Evolutionary conservation across 2,797 vertebrate genomes (phyloP), one percentile per base, ranked within the genome.

Genomic region (Florisuga fusca): DNA sequence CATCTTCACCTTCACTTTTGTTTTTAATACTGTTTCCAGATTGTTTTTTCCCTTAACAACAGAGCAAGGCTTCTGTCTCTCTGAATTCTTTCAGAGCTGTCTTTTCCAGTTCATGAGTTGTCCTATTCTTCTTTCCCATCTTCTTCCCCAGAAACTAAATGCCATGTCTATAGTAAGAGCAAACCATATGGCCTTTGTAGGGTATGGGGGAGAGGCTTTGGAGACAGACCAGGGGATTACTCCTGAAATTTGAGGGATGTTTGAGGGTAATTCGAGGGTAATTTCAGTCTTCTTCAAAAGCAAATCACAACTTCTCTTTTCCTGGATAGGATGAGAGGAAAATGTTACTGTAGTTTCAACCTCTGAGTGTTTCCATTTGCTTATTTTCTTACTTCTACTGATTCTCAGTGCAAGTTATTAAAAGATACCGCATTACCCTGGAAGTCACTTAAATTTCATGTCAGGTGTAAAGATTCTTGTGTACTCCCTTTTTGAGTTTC

Each of bases 11-110:
- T 84, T 68, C 4, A 3, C 54, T 89, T 94, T 88, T 68, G 22
- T 83, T 94, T 92, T 51, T 51, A 77, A 48, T 86, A 84, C 50
- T 84, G 53, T 93, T 93, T 90, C 89, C 64, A 48, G 15, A 8
- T 61, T 84, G 41, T 6, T 7, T 76, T 89, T 93, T 73, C 45
- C 63, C 36, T 61, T 76, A 93, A 55, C 63, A 82, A 61, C 34
- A 84, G 43, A 79, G 9, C 9, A 78, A 87, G 62, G 33, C 12
- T 88, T 83, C 51, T 34, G 11, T 43, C 79, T 67, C 71, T 82
- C 41, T 61, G 74, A 63, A 82, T 71, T 20, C 36, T 85, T 87
- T 90, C 33, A 77, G 64, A 92, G 10, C 22, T 67, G 41, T 80
- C 53, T 89, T 64, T 87, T 85, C 57, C 7, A 9, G 80, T 79